These are phyloP conservation scores for Mystacornis crossleyi DNA, from an alignment of 2,113 vertebrate genomes.

Conservation along the genomic window DNA sequence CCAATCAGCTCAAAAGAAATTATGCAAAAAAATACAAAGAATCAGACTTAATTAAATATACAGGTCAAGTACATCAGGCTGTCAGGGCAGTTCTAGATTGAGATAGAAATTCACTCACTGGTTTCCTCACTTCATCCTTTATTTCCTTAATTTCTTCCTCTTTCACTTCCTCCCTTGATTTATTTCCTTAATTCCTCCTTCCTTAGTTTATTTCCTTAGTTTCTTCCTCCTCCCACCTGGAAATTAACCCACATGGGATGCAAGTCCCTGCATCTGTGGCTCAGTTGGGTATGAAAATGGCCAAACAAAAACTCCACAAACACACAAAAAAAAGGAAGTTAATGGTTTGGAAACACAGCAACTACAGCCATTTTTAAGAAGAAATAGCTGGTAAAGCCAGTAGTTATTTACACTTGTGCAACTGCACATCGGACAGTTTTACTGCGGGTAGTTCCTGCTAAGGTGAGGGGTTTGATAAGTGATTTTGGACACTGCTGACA, in stretches of 20 bases:
- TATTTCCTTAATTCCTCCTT: background rate
- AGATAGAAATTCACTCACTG: background rate
- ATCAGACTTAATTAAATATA: background rate
- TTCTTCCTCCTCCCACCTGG: background rate
- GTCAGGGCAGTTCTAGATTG: background rate
- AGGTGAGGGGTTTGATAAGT: background rate
- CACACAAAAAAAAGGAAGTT: background rate
- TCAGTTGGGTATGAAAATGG: background rate
- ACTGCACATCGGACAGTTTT: background rate
- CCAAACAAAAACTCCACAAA: background rate
- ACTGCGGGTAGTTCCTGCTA: background rate
- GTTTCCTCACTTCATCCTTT: background rate
- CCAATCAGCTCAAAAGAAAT: background rate
- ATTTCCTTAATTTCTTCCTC: background rate
- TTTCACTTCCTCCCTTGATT: background rate
- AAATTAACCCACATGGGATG: background rate
- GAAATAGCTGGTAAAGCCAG: background rate
- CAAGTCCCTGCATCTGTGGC: background rate
- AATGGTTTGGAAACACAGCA: slow-evolving; percentile 10
- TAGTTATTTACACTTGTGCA: background rate
- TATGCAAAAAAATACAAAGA: background rate
- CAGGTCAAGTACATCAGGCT: background rate
- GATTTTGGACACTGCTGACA: background rate
- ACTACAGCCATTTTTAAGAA: background rate
- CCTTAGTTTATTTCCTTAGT: background rate